Percentiles rank a stretch among this genome's conserved stretches.
Conservation (phyloP, 2,113 vertebrate species). For the Chaetorhynchus papuensis region DNA sequence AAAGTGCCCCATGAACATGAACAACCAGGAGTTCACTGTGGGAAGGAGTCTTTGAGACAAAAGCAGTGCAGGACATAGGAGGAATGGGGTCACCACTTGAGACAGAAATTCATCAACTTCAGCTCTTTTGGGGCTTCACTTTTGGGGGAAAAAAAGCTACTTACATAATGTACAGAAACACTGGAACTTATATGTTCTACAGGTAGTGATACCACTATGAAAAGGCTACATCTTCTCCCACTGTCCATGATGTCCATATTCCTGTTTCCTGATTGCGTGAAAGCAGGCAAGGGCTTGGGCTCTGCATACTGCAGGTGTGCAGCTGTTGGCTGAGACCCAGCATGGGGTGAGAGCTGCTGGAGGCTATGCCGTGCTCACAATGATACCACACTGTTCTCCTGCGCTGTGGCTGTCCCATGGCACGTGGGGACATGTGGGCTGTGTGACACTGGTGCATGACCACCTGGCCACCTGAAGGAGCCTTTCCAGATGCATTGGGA, state of each 20-base stretch:
- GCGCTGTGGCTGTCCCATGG: background rate
- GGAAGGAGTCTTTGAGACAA: background rate
- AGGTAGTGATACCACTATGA: background rate
- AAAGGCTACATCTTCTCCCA: background rate
- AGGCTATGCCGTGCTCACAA: background rate
- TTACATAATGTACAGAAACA: background rate
- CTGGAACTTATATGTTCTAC: background rate
- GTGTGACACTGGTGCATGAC: background rate
- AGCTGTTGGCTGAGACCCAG: background rate
- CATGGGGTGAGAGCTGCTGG: background rate
- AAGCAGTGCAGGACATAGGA: background rate
- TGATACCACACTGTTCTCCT: accelerated
- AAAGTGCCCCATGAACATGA: background rate
- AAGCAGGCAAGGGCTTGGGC: background rate
- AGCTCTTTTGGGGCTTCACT: background rate
- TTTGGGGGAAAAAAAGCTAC: background rate
- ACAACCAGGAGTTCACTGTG: background rate
- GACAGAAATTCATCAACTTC: background rate
- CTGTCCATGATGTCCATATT: accelerated
- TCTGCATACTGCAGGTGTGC: background rate
- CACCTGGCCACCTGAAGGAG: background rate
- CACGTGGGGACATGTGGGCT: background rate
- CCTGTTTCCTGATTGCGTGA: background rate
- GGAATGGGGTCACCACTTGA: background rate
- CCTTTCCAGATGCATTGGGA: background rate